Evolutionary conservation across 2,797 vertebrate genomes (phyloP).

Genomic region (Sternotherus odoratus): DNA sequence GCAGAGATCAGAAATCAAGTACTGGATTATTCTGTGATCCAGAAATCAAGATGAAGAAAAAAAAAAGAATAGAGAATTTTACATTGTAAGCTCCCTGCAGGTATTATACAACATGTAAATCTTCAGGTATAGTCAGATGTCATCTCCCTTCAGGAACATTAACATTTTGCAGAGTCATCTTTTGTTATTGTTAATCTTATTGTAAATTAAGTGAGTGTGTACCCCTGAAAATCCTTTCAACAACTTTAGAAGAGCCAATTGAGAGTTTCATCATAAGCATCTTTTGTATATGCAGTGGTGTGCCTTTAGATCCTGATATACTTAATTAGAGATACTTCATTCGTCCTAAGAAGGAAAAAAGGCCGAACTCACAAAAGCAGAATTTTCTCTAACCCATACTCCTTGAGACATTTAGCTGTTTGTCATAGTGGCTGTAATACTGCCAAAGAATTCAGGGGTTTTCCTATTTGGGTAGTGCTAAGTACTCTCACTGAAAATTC

Average conservation of each 20-base stretch:
- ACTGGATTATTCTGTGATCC: neutral
- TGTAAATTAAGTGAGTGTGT: neutral
- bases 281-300: neutral
- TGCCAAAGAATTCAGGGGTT: neutral
- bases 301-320: neutral
- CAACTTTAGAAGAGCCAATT: neutral
- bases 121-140: neutral
- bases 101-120: neutral
- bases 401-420: neutral
- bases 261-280: neutral
- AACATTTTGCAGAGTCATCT: neutral
- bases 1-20: neutral
- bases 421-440: neutral
- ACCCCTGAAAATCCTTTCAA: neutral
- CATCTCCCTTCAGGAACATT: neutral
- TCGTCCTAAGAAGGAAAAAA: neutral
- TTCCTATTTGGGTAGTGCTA: neutral
- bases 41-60: neutral
- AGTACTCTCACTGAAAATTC: neutral
- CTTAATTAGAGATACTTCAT: neutral
- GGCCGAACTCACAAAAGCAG: neutral
- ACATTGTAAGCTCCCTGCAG: no score
- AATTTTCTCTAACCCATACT: neutral
- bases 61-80: neutral
- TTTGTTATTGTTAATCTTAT: neutral